Evolutionary conservation across 2,888 invertebrate genomes (phyloP), one percentile per base, ranked within the genome.

Genomic region (Brachyopa scutellaris): DNA sequence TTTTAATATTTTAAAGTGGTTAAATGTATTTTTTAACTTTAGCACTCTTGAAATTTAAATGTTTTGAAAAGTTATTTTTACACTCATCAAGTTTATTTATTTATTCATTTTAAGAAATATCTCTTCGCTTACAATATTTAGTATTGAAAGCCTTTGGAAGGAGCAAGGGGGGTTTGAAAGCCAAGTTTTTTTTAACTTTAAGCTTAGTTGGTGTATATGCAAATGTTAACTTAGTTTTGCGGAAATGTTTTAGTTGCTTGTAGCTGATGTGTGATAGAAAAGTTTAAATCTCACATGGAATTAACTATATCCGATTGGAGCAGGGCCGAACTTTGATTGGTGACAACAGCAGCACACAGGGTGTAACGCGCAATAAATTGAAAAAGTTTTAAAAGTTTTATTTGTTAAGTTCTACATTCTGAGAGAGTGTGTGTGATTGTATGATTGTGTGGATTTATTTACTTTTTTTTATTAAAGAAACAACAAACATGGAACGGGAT

Each of bases 271-370:
- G n/a, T n/a, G n/a, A n/a, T n/a, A n/a, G n/a, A n/a, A n/a, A n/a
- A 26, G 26, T 26, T 26, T 26, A 26, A 70, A 69, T 85, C 82
- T 70, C 86, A 85, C 70, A 85, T 84, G 29, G 84, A 86, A 67
- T 84, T 85, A 38, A 84, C 85, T 64, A 86, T 51, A 84, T 85
- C 85, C 70, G 85, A 85, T 74, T 78, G 76, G 55, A 84, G 82
- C 69, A 72, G 78, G 67, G 85, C 73, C 66, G 85, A 84, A 72
- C 86, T 86, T 76, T 66, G 5, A 31, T 82, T 47, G 51, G 36
- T 55, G 40, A 9, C 26, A 26, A 49, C 55, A 47, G 74, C 69
- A 59, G 55, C 33, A 53, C 36, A 45, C 51, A 59, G 29, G 38
- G 38, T 23, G 49, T 49, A 31, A 62, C 42, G 47, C 53, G 55